These are phyloP conservation scores for Andrena dorsata DNA, from an alignment of 2,888 invertebrate genomes.

Conservation along the genomic window DNA sequence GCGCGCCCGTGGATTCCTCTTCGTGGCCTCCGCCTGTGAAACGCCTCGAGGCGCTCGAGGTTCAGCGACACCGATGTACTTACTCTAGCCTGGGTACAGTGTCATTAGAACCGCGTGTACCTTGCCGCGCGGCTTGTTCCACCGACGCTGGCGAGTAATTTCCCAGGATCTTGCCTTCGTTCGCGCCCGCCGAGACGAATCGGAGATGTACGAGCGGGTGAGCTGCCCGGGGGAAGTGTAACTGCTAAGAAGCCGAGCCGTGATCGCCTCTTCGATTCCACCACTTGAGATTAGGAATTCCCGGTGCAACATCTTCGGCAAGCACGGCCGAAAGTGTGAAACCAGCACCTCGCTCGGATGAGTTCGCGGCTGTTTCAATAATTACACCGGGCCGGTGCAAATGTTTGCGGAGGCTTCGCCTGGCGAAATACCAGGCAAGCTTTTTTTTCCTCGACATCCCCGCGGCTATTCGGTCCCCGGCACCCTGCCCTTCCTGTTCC, in stretches of 20 bases:
- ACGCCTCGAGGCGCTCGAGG: conserved; percentile 61
- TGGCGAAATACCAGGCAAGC: conserved; percentile 17
- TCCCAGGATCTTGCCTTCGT: background rate
- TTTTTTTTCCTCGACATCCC: conserved; percentile 36
- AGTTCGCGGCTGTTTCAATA: background rate
- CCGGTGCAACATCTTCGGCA: background rate
- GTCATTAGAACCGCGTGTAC: conserved; percentile 59
- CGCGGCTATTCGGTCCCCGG: conserved; percentile 29
- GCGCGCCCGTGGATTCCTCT: conserved; percentile 54
- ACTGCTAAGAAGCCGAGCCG: too few relatives aligned
- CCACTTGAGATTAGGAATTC: background rate
- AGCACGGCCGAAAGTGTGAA: conserved; percentile 10
- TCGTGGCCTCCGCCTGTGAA: conserved; percentile 59
- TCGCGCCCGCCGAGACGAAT: background rate
- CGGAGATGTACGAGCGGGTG: too few relatives aligned
- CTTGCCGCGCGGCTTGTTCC: conserved; percentile 23
- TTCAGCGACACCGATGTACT: conserved; percentile 71
- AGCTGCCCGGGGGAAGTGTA: too few relatives aligned
- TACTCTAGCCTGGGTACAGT: conserved; percentile 54
- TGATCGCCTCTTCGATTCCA: too few relatives aligned
- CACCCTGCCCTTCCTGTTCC: conserved; percentile 40
- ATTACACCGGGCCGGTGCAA: conserved; percentile 35
- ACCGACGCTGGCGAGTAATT: conserved; percentile 27
- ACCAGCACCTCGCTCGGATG: background rate
- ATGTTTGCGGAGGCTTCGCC: conserved; percentile 33